Evolutionary conservation across 2,888 invertebrate species (phyloP).

Genomic region (Harpagoxenus sublaevis): DNA sequence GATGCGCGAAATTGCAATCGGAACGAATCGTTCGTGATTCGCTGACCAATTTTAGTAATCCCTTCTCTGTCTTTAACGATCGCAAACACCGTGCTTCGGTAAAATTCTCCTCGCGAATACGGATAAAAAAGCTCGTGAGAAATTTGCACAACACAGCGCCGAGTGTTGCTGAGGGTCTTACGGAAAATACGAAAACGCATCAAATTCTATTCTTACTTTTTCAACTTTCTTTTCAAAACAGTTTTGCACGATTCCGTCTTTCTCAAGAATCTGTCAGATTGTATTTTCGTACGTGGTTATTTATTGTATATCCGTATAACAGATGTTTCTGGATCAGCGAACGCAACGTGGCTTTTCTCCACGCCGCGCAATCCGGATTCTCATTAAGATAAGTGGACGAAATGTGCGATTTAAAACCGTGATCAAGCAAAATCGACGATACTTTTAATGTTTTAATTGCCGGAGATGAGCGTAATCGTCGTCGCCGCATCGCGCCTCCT

Average conservation of each 20-base stretch:
- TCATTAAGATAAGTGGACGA: constrained; percentile 44
- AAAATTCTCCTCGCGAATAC: neutral
- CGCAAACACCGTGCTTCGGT: neutral
- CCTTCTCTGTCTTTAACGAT: neutral
- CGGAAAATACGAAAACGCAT: neutral
- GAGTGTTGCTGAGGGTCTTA: neutral
- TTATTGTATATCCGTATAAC: neutral
- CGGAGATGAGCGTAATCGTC: constrained; percentile 27
- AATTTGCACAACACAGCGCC: neutral
- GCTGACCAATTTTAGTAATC: constrained; percentile 52
- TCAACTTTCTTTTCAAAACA: neutral
- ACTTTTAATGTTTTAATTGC: constrained; percentile 43
- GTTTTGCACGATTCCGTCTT: neutral
- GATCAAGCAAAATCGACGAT: constrained; percentile 38
- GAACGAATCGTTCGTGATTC: constrained; percentile 61
- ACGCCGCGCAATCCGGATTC: constrained; percentile 30
- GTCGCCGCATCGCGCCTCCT: neutral
- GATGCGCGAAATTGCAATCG: constrained; percentile 70
- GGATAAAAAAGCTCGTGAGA: neutral
- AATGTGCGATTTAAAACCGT: constrained; percentile 44
- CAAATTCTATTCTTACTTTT: constrained; percentile 3
- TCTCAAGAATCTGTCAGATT: neutral
- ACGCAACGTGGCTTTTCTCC: neutral
- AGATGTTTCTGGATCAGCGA: neutral
- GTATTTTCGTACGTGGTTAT: neutral